Conservation (phyloP, 2,113 vertebrate species). For the Anhinga anhinga region DNA sequence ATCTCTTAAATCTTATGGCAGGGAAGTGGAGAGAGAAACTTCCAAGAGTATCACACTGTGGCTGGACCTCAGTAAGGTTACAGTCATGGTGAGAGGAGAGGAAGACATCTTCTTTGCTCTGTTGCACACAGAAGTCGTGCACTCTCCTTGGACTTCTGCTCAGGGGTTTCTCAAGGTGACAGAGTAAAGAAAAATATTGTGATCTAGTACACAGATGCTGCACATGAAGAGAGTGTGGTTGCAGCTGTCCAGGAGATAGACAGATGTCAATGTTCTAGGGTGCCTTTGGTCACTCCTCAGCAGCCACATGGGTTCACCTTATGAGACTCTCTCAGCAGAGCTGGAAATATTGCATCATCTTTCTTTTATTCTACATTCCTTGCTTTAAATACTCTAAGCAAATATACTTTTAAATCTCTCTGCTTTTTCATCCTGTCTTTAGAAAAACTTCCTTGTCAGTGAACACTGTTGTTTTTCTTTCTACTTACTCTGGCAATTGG, state of each 20-base stretch:
- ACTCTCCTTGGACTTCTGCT: not conserved
- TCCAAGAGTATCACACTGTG: not conserved
- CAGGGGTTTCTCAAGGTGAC: not conserved
- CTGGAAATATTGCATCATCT: not conserved
- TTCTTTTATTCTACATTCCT: not conserved
- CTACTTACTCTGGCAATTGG: constrained; percentile 80
- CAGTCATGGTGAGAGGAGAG: not conserved
- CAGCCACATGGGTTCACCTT: not conserved
- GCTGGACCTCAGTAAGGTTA: not conserved
- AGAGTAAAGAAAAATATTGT: not conserved
- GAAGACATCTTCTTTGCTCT: not conserved
- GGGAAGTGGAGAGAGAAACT: not conserved
- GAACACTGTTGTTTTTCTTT: not conserved
- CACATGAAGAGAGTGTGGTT: not conserved
- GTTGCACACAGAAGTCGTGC: not conserved
- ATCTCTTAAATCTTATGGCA: not conserved
- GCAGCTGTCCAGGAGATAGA: not conserved
- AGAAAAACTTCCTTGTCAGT: not conserved
- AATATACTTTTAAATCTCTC: not conserved
- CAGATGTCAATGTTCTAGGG: not conserved
- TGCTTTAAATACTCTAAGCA: not conserved
- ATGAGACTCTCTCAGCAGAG: not conserved
- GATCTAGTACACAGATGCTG: not conserved
- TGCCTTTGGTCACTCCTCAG: not conserved
- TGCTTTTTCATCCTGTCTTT: not conserved